These are phyloP conservation scores for Spicauda simplicius DNA, from an alignment of 2,888 invertebrate genomes.

Conservation along the genomic window DNA sequence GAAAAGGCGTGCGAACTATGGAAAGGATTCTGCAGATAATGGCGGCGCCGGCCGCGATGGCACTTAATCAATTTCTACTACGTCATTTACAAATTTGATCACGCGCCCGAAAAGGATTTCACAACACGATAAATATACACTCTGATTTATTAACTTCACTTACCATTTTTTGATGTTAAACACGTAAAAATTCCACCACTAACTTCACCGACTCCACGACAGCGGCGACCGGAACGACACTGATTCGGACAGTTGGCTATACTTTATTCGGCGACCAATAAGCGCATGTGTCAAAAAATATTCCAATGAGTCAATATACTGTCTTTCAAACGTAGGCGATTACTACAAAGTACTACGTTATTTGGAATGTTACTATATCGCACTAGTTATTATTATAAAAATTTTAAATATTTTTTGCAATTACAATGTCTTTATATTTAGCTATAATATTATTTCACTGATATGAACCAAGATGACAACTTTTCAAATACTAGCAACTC, in stretches of 20 bases:
- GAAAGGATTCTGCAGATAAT: slow-evolving; percentile 80
- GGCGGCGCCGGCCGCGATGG: slow-evolving; percentile 77
- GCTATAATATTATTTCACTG: background rate
- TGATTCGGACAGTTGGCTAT: slow-evolving; percentile 75
- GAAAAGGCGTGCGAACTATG: slow-evolving; percentile 81
- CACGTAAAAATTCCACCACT: slow-evolving; percentile 82
- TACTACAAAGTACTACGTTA: slow-evolving; percentile 3
- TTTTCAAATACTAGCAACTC: slow-evolving; percentile 57
- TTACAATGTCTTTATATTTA: slow-evolving; percentile 32
- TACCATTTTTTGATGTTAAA: slow-evolving; percentile 84
- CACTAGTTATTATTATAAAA: background rate
- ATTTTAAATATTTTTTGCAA: slow-evolving; percentile 24
- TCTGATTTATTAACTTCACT: slow-evolving; percentile 74
- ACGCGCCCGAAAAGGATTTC: slow-evolving; percentile 55
- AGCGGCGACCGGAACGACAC: slow-evolving; percentile 83
- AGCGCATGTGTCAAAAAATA: slow-evolving; percentile 81
- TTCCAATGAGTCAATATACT: slow-evolving; percentile 59
- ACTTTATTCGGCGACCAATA: slow-evolving; percentile 71
- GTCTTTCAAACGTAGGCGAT: slow-evolving; percentile 45
- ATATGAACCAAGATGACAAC: slow-evolving; percentile 59
- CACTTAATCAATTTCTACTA: slow-evolving; percentile 61
- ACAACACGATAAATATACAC: slow-evolving; percentile 66
- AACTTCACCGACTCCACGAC: slow-evolving; percentile 81
- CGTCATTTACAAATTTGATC: slow-evolving; percentile 53
- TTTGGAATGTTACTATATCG: slow-evolving; percentile 30